These are phyloP conservation scores for Cephus runcator DNA, from an alignment of 2,888 invertebrate genomes.

Conservation along the genomic window DNA sequence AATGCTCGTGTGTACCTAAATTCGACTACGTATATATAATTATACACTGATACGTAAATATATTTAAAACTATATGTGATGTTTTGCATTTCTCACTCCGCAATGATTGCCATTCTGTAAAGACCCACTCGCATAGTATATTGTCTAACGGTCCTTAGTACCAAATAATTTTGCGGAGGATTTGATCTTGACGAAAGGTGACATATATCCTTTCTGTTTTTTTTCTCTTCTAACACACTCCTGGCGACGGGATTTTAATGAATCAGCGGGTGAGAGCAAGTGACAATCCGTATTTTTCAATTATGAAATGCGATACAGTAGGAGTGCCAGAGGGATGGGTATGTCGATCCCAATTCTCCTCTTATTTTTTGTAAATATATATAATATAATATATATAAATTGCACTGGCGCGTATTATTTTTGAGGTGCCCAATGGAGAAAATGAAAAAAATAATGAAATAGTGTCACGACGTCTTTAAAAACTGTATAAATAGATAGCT, in stretches of 20 bases:
- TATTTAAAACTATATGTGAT: slow-evolving; percentile 8
- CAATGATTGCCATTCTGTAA: background rate
- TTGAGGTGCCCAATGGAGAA: background rate
- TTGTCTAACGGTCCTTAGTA: background rate
- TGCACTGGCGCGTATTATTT: background rate
- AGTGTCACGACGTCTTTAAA: background rate
- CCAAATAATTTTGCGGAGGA: background rate
- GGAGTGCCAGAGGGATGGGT: background rate
- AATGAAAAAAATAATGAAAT: background rate
- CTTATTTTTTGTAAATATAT: slow-evolving; percentile 24
- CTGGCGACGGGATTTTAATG: background rate
- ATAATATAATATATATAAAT: slow-evolving; percentile 20
- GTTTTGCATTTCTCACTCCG: slow-evolving; percentile 1
- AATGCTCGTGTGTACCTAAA: background rate
- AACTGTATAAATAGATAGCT: background rate
- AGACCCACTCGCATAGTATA: background rate
- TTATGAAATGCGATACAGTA: slow-evolving; percentile 8
- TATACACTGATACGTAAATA: background rate
- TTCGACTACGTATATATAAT: background rate
- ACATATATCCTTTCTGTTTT: slow-evolving; percentile 9
- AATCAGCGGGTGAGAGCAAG: slow-evolving; percentile 24
- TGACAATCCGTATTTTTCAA: slow-evolving; percentile 49
- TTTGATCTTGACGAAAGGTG: background rate
- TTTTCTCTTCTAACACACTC: slow-evolving; percentile 22
- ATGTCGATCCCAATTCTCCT: background rate